Evolutionary conservation across 2,888 invertebrate species (phyloP), one percentile per base, ranked within the genome.

Genomic region (Agrotis segetum): DNA sequence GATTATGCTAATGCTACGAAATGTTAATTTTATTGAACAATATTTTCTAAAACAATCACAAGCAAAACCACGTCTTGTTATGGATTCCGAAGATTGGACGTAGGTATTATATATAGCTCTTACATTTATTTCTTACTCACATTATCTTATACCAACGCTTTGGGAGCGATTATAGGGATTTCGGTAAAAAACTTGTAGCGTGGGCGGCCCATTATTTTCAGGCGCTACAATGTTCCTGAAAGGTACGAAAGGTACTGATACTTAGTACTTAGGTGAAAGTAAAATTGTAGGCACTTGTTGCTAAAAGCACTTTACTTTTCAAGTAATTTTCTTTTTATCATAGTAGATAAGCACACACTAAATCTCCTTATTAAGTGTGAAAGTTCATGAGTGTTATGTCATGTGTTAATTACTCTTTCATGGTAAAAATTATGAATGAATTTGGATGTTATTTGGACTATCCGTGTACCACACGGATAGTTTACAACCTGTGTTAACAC

Each of bases 61-160:
- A 19, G 47, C 13, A 1, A 59, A 70, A 16, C 53, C 53, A 53
- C 9, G 34, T 13, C 50, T 59, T 47, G 11, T 60, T 44, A n/a
- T 67, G 56, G 40, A 24, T 50, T 44, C 13, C 16, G 3, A 46
- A 16, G 44, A 29, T 13, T 21, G 19, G 34, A 24, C 14, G 14
- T 24, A 19, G 21, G 46, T 34, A n/a, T n/a, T n/a, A n/a, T n/a
- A n/a, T n/a, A 40, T 40, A 44, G 17, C 7, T 52, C 11, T 16
- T 58, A 19, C 21, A 61, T 21, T 74, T n/a, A 53, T 44, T 58
- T 40, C 17, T 19, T 24, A 9, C 17, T 40, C 16, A 50, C 19
- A 59, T 64, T 75, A 50, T 64, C 24, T 64, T n/a, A 46, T 55
- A 29, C 63, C 13, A 60, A 55, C 60, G n/a, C 53, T 52, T 29